A percentile compares a stretch with the other conserved stretches of the same genome.
phyloP scores from a whole-genome alignment of 2,113 vertebrate genomes.

The Aegithalos caudatus region DNA sequence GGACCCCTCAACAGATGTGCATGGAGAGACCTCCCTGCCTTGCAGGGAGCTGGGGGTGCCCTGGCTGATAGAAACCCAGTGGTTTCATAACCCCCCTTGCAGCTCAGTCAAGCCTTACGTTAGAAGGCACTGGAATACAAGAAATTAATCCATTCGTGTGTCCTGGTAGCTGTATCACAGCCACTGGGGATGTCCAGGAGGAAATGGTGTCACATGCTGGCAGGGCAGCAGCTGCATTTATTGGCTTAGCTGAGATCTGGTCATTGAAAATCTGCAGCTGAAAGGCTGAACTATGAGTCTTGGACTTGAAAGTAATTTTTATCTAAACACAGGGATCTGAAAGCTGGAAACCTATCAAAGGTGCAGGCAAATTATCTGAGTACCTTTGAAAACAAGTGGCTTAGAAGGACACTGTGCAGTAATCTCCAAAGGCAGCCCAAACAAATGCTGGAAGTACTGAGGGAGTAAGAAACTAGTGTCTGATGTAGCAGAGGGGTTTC shows the following conservation, averaged over 20 bases:
- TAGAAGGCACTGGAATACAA: conserved; percentile 32
- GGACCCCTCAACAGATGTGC: not conserved
- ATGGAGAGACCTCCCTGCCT: not conserved
- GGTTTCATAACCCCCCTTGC: not conserved
- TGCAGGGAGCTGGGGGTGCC: not conserved
- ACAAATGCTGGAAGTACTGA: not conserved
- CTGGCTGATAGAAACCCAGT: not conserved
- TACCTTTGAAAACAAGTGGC: conserved; percentile 18
- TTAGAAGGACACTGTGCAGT: not conserved
- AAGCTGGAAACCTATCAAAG: conserved; percentile 26
- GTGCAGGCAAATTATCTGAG: not conserved
- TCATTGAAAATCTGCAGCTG: conserved; percentile 13
- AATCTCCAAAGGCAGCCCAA: not conserved
- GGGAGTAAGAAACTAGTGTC: not conserved
- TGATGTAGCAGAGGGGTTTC: not conserved
- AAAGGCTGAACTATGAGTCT: not conserved
- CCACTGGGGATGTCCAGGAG: not conserved
- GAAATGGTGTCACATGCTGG: conserved; percentile 6
- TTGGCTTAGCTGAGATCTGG: not conserved
- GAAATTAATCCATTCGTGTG: not conserved
- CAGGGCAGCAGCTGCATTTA: not conserved
- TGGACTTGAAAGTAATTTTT: conserved; percentile 22
- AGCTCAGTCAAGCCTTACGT: not conserved
- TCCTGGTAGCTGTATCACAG: not conserved
- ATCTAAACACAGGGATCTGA: not conserved